Evolutionary conservation across 2,888 invertebrate species (phyloP), one percentile per base, ranked within the genome.

Genomic region (Phoenoteleia sp.): DNA sequence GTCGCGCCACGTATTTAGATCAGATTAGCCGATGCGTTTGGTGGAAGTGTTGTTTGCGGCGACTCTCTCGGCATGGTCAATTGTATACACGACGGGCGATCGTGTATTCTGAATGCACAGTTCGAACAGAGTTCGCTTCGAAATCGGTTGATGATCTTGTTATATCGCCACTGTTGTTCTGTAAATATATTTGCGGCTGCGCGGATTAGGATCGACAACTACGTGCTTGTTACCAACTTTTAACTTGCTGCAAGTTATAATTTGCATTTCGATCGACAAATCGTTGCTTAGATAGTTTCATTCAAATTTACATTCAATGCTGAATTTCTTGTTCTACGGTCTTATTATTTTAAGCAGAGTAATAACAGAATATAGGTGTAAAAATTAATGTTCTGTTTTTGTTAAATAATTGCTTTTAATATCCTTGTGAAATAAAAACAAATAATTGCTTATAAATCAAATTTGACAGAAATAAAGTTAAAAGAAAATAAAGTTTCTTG

Each of bases 171-270:
- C 89, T 90, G 91, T 91, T 90, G 87, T 86, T 85, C 87, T 79
- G 87, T 87, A 89, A 91, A 91, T 90, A 88, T 87, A 90, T 90
- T 91, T 90, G 91, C 91, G 91, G 91, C 88, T 89, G 89, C 89
- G 89, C 89, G 86, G 89, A 89, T 91, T 89, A 89, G 87, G 71
- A 90, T 89, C 88, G 76, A 62, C 81, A 77, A 77, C 72, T 66
- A 58, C 67, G 77, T 60, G 79, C 74, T 74, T 80, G 76, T 66
- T 76, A 69, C 42, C 27, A 85, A 81, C 77, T 85, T 85, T 79
- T 60, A 58, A 71, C 72, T 60, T 42, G 13, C n/a, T 27, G 3
- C 42, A 75, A 75, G 47, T 58, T 58, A 47, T 66, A 29, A 82
- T 81, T 81, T 81, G 67, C 81, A 74, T 64, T 62, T 42, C 49